Evolutionary conservation across 1,140 invertebrate species (phyloP).

Genomic region (Battus philenor): DNA sequence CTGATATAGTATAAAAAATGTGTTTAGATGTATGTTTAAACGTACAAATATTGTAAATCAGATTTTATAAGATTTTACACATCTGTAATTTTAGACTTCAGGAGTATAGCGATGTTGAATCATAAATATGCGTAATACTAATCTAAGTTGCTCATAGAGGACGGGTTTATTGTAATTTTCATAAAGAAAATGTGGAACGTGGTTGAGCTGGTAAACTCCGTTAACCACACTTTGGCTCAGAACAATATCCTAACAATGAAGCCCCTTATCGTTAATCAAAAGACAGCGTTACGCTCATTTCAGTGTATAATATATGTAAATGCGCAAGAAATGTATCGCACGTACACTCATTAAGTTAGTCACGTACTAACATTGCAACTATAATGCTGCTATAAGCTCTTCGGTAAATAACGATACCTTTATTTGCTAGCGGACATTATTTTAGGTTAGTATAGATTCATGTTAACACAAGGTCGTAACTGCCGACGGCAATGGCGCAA

Average conservation of each 20-base stretch:
- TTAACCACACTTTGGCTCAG: neutral
- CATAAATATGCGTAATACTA: no score
- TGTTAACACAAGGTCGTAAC: constrained; percentile 50
- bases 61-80: no score
- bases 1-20: no score
- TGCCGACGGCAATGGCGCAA: constrained; percentile 46
- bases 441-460: constrained; percentile 49
- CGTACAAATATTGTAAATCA: no score
- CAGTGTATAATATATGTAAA: constrained; percentile 11
- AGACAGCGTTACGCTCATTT: constrained; percentile 10
- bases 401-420: constrained; percentile 28
- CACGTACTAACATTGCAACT: constrained; percentile 18
- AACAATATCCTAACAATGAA: constrained; percentile 9
- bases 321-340: constrained; percentile 3
- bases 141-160: no score
- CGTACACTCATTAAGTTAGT: constrained; percentile 7
- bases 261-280: constrained; percentile 6
- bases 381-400: constrained; percentile 28
- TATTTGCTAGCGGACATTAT: constrained; percentile 29
- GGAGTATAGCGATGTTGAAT: no score
- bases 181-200: no score
- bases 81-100: no score
- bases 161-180: no score
- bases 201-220: neutral
- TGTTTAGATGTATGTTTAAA: no score